Conservation (phyloP, 2,888 invertebrate genomes). For the Tineola bisselliella region DNA sequence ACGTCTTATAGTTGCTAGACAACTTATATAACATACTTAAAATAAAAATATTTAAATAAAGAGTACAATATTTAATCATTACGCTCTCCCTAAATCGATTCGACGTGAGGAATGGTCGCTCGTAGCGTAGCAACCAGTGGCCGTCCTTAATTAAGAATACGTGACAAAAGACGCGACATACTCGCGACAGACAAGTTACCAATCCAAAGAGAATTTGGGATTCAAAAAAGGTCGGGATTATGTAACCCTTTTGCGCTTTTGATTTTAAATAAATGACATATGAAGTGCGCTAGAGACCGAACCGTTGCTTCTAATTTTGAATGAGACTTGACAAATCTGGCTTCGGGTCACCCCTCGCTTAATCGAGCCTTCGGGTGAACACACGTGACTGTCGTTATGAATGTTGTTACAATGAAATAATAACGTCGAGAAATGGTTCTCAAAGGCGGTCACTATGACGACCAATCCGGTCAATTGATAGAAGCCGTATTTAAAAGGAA, state of each 20-base stretch:
- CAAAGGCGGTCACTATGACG: constrained; percentile 55
- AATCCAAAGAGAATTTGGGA: constrained; percentile 18
- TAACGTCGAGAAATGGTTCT: constrained; percentile 28
- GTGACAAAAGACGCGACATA: constrained; percentile 68
- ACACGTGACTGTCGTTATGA: constrained; percentile 57
- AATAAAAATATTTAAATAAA: constrained; percentile 17
- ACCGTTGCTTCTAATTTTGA: constrained; percentile 58
- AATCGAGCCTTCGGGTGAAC: constrained; percentile 41
- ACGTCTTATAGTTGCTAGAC: too few species aligned
- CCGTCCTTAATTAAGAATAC: constrained; percentile 68
- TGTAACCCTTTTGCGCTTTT: constrained; percentile 66
- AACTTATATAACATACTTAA: too few species aligned
- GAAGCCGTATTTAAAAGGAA: constrained; percentile 47
- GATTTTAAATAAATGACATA: constrained; percentile 63
- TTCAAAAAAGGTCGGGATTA: constrained; percentile 64
- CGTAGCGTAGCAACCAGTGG: constrained; percentile 44
- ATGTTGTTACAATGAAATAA: constrained; percentile 64
- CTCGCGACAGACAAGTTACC: constrained; percentile 53
- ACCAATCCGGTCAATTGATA: constrained; percentile 36
- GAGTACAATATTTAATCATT: neutral
- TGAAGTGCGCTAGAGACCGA: constrained; percentile 51
- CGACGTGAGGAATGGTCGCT: constrained; percentile 40
- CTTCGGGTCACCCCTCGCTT: constrained; percentile 58
- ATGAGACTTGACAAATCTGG: constrained; percentile 63
- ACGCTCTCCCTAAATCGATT: constrained; percentile 33